Evolutionary conservation across 2,888 invertebrate genomes (phyloP).

Genomic region (Ptilodon capucinus): DNA sequence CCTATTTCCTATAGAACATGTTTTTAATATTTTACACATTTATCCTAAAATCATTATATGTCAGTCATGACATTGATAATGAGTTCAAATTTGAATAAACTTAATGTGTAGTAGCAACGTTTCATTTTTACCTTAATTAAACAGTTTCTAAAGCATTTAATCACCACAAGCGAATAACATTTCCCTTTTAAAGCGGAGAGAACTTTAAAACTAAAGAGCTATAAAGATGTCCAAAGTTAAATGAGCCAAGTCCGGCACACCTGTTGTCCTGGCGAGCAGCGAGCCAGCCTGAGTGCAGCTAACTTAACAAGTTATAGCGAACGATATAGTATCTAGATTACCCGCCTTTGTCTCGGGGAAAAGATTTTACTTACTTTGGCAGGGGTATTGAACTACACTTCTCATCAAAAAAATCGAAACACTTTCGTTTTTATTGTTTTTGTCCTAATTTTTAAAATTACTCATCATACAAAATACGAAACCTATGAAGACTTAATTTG

Average conservation of each 20-base stretch:
- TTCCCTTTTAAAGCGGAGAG: neutral
- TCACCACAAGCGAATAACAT: neutral
- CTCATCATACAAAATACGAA: too few relatives aligned
- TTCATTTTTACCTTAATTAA: neutral
- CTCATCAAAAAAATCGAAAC: too few relatives aligned
- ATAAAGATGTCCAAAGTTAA: constrained; percentile 40
- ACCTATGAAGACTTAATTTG: too few relatives aligned
- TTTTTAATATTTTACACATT: too few relatives aligned
- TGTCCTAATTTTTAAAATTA: too few relatives aligned
- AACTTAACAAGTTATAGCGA: neutral
- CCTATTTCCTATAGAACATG: too few relatives aligned
- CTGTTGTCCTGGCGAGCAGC: constrained; percentile 22
- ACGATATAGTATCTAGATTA: neutral
- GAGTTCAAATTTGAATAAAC: too few relatives aligned
- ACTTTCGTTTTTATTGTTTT: too few relatives aligned
- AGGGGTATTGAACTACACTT: too few relatives aligned
- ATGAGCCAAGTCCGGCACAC: constrained; percentile 20
- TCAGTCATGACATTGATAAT: too few relatives aligned
- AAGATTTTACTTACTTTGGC: neutral
- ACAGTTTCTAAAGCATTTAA: neutral
- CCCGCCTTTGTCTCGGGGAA: neutral
- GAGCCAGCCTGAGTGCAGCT: neutral
- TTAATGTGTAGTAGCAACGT: too few relatives aligned
- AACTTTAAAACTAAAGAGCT: constrained; percentile 8
- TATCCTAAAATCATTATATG: too few relatives aligned